These are phyloP conservation scores for Acleris holmiana DNA, from an alignment of 2,888 invertebrate species.

Conservation along the genomic window DNA sequence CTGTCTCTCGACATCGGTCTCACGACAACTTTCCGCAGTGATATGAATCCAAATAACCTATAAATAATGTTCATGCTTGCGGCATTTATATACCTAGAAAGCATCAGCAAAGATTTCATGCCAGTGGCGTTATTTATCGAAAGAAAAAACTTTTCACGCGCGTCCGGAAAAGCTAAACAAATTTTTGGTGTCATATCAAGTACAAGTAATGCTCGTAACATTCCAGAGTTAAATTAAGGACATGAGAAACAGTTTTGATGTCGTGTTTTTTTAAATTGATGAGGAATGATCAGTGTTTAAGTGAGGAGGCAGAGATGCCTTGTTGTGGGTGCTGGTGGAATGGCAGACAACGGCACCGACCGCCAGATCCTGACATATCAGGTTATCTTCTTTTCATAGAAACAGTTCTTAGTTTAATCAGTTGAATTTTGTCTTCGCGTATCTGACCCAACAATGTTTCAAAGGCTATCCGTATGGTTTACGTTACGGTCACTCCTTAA, in stretches of 20 bases:
- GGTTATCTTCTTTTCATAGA: slow-evolving; percentile 54
- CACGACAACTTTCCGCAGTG: slow-evolving; percentile 29
- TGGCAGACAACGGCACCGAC: slow-evolving; percentile 78
- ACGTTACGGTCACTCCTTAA: too few species aligned
- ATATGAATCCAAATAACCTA: slow-evolving; percentile 15
- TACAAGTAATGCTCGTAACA: slow-evolving; percentile 1
- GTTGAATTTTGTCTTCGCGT: too few species aligned
- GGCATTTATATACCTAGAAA: neutral
- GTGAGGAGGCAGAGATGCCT: slow-evolving; percentile 59
- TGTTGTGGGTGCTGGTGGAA: slow-evolving; percentile 83
- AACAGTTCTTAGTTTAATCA: neutral
- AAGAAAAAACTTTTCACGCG: slow-evolving; percentile 24
- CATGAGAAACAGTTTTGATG: slow-evolving; percentile 20
- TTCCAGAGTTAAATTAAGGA: neutral
- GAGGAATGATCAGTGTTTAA: slow-evolving; percentile 45
- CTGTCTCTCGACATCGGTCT: slow-evolving; percentile 43
- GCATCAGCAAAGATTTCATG: slow-evolving; percentile 6
- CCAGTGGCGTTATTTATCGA: slow-evolving; percentile 15
- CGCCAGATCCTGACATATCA: slow-evolving; percentile 66
- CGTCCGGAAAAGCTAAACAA: slow-evolving; percentile 15
- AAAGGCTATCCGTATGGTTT: too few species aligned
- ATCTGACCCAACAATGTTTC: too few species aligned
- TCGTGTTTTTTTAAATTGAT: slow-evolving; percentile 47
- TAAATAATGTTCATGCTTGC: slow-evolving; percentile 16
- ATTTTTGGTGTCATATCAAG: slow-evolving; percentile 11